Evolutionary conservation across 2,888 invertebrate species (phyloP).

Genomic region (Palloptera scutellata): DNA sequence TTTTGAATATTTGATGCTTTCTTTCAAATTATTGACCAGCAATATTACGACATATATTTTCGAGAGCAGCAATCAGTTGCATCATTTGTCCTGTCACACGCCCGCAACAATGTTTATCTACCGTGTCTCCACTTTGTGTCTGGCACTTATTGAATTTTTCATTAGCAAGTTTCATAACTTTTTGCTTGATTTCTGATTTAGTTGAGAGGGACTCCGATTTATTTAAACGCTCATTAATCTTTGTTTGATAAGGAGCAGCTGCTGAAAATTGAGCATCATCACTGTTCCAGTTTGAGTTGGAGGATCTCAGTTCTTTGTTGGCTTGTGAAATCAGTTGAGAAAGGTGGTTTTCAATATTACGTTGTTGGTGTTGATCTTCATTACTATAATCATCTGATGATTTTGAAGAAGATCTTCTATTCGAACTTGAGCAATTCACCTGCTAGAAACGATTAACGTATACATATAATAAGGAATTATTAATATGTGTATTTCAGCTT

Average conservation of each 20-base stretch:
- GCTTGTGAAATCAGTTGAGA: no score
- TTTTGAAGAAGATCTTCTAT: neutral
- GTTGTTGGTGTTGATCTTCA: slow-evolving; percentile 10
- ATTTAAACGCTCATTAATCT: slow-evolving; percentile 27
- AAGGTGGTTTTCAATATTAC: no score
- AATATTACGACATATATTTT: slow-evolving; percentile 26
- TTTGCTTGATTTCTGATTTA: slow-evolving; percentile 16
- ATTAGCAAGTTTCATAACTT: slow-evolving; percentile 21
- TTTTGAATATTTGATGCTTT: no score
- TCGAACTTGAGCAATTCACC: neutral
- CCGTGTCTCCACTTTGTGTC: slow-evolving; percentile 17
- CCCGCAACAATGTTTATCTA: slow-evolving; percentile 39
- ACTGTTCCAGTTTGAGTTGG: neutral
- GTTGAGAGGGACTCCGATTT: slow-evolving; percentile 8
- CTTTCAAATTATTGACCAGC: neutral
- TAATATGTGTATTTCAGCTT: neutral
- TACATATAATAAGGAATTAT: neutral
- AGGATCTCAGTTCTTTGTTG: neutral
- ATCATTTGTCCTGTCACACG: slow-evolving; percentile 40
- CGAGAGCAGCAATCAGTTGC: slow-evolving; percentile 41
- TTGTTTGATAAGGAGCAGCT: slow-evolving; percentile 18
- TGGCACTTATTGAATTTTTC: slow-evolving; percentile 31
- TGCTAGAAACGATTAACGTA: neutral
- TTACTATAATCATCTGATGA: neutral
- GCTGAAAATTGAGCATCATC: slow-evolving; percentile 9